Evolutionary conservation across 2,888 invertebrate genomes (phyloP).

Genomic region (Melieria omissa): DNA sequence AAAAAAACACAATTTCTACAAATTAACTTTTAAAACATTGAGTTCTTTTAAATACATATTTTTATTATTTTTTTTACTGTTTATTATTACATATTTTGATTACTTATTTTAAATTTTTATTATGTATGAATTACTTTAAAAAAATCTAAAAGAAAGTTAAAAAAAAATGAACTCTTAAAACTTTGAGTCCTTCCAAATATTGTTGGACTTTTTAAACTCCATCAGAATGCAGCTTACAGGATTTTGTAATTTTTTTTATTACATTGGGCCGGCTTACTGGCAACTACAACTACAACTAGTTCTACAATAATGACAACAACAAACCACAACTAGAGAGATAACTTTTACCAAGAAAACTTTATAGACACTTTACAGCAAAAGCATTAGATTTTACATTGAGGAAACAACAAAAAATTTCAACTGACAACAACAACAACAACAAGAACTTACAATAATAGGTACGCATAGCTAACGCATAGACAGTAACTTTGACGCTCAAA

Average conservation of each 20-base stretch:
- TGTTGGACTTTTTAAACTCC: too few species aligned
- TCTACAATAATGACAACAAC: background rate
- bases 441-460: too few species aligned
- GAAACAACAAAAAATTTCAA: background rate
- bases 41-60: slow-evolving; percentile 1
- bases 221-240: too few species aligned
- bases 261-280: slow-evolving; percentile 3
- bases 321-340: slow-evolving; percentile 14
- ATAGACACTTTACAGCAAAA: slow-evolving; percentile 29
- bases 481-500: too few species aligned
- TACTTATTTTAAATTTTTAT: slow-evolving; percentile 3
- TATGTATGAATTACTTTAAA: background rate
- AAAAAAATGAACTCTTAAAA: background rate
- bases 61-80: slow-evolving; percentile 1
- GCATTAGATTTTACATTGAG: slow-evolving; percentile 26
- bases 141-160: background rate
- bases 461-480: too few species aligned
- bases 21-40: background rate
- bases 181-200: slow-evolving; percentile 5
- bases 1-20: too few species aligned
- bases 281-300: slow-evolving; percentile 19
- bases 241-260: too few species aligned
- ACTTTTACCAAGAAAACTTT: slow-evolving; percentile 31
- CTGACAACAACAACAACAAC: background rate
- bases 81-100: background rate